Conservation (phyloP, 2,888 invertebrate species). For the Podotricha telesiphe region DNA sequence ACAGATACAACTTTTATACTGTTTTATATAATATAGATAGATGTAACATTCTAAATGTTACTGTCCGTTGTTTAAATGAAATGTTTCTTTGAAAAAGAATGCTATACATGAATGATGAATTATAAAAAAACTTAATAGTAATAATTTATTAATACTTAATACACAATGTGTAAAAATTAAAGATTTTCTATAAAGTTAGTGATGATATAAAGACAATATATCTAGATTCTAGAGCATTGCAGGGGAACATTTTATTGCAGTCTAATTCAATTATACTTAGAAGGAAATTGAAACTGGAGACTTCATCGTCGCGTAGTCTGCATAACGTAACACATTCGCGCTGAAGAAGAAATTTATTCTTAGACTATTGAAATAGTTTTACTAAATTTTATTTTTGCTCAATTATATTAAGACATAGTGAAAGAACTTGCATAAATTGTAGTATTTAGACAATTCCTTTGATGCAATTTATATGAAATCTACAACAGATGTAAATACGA, state of each 20-base stretch:
- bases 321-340: slow-evolving; percentile 19
- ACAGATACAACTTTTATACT: too few relatives aligned
- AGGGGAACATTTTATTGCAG: slow-evolving; percentile 47
- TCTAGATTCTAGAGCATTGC: slow-evolving; percentile 5
- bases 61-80: too few relatives aligned
- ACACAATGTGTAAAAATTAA: neutral
- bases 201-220: neutral
- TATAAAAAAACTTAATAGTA: too few relatives aligned
- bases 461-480: too few relatives aligned
- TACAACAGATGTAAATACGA: too few relatives aligned
- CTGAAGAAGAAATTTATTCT: slow-evolving; percentile 11
- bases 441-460: too few relatives aligned
- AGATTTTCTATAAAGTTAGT: neutral
- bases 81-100: too few relatives aligned
- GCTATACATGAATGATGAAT: too few relatives aligned
- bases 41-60: too few relatives aligned
- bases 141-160: neutral
- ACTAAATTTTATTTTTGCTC: neutral
- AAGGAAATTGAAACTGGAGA: slow-evolving; percentile 70
- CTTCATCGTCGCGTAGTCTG: slow-evolving; percentile 21
- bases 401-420: too few relatives aligned
- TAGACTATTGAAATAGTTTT: slow-evolving; percentile 1
- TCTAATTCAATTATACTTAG: slow-evolving; percentile 69
- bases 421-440: too few relatives aligned
- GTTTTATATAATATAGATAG: too few relatives aligned